Percentiles rank a stretch among this genome's conserved stretches.
These are phyloP conservation scores for Clarias gariepinus DNA, from an alignment of 2,113 vertebrate species.

Conservation along the genomic window DNA sequence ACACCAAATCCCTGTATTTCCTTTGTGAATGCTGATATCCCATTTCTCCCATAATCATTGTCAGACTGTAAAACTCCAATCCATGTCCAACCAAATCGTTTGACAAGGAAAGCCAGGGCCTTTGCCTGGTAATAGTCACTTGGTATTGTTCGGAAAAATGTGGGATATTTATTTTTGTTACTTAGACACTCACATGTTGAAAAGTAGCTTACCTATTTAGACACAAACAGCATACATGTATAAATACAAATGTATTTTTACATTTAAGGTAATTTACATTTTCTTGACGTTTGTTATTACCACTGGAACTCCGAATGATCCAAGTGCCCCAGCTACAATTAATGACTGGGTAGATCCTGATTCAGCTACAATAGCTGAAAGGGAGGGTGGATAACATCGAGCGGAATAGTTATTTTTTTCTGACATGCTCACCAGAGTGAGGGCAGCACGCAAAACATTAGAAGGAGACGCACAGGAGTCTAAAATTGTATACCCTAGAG, in stretches of 20 bases:
- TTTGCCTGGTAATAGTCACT: constrained; percentile 75
- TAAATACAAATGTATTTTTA: background rate
- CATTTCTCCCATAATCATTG: constrained; percentile 72
- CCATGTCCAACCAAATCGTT: constrained; percentile 75
- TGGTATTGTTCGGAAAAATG: constrained; percentile 75
- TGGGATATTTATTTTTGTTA: constrained; percentile 71
- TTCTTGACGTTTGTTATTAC: constrained; percentile 56
- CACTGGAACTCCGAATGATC: constrained; percentile 71
- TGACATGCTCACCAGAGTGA: constrained; percentile 62
- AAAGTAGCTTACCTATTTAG: constrained; percentile 73
- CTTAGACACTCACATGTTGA: constrained; percentile 74
- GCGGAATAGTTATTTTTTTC: constrained; percentile 30
- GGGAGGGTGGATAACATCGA: constrained; percentile 61
- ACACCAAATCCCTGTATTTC: constrained; percentile 68
- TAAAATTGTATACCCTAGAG: constrained; percentile 73
- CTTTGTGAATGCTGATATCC: constrained; percentile 68
- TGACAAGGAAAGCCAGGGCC: constrained; percentile 71
- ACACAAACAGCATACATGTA: constrained; percentile 4
- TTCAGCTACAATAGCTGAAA: constrained; percentile 70
- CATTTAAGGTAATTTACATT: background rate
- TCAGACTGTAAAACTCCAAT: constrained; percentile 73
- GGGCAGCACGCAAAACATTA: constrained; percentile 66
- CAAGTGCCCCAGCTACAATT: constrained; percentile 67
- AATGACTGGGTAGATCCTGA: constrained; percentile 75
- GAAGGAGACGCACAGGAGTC: constrained; percentile 75